phyloP scores from a whole-genome alignment of 2,113 vertebrate genomes.

The Myotis lucifugus region DNA sequence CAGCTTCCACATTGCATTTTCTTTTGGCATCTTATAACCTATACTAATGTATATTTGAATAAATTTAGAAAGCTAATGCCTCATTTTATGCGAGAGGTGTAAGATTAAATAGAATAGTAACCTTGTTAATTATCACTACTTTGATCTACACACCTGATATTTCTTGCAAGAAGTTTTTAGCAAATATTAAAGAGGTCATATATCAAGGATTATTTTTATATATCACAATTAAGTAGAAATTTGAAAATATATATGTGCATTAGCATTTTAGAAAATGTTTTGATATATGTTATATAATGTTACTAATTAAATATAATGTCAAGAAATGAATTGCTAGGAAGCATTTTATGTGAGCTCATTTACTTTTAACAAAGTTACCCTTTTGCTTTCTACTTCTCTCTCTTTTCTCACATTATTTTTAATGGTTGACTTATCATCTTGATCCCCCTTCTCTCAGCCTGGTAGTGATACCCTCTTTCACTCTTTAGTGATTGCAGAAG shows the following conservation, averaged over 20 bases:
- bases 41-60: conserved; percentile 56
- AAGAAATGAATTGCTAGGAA: background rate
- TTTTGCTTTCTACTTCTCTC: background rate
- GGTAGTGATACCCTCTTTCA: background rate
- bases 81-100: conserved; percentile 68
- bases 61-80: conserved; percentile 72
- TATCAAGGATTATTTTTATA: conserved; percentile 50
- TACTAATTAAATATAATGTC: background rate
- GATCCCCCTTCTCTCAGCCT: background rate
- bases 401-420: background rate
- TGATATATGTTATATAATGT: background rate
- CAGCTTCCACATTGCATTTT: background rate
- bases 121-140: conserved; percentile 75
- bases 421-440: background rate
- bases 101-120: conserved; percentile 70
- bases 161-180: conserved; percentile 56
- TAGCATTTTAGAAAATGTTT: background rate
- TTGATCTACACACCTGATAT: conserved; percentile 70
- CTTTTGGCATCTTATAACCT: conserved; percentile 49
- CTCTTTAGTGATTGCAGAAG: background rate
- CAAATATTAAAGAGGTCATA: conserved; percentile 67
- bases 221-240: background rate
- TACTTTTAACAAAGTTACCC: background rate
- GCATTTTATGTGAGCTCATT: background rate
- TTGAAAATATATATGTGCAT: background rate